A percentile compares a stretch with the other conserved stretches of the same genome.
phyloP scores from a whole-genome alignment of 2,888 invertebrate species.

The Spisula solida region DNA sequence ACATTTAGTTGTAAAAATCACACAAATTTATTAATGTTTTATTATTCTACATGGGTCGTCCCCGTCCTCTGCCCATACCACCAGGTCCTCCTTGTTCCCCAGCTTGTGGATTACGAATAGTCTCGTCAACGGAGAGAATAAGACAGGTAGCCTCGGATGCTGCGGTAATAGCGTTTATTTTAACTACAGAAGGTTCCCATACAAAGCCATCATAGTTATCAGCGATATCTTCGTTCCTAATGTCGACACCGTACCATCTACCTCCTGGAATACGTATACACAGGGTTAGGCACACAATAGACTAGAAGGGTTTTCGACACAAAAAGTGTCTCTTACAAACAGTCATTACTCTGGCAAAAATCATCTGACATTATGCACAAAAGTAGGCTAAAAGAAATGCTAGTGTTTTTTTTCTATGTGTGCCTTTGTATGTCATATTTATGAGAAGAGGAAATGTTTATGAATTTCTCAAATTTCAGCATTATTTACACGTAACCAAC shows the following conservation, averaged over 20 bases:
- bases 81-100: constrained; percentile 75
- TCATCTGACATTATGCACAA: too few species aligned
- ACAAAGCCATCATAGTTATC: constrained; percentile 98
- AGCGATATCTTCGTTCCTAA: constrained; percentile 96
- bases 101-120: constrained; percentile 91
- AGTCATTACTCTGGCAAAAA: too few species aligned
- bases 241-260: constrained; percentile 98
- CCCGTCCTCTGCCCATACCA: constrained; percentile 81
- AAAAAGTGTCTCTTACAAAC: too few species aligned
- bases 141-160: constrained; percentile 98
- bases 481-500: too few species aligned
- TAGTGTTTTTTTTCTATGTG: too few species aligned
- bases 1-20: constrained; percentile 37
- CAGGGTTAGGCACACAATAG: too few species aligned
- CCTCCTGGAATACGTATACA: constrained; percentile 89
- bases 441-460: too few species aligned
- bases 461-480: too few species aligned
- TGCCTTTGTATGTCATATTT: too few species aligned
- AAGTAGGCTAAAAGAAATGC: too few species aligned
- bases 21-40: constrained; percentile 14
- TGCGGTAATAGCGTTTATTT: constrained; percentile 98
- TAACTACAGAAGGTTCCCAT: constrained; percentile 99
- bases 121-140: constrained; percentile 98
- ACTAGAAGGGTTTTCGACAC: too few species aligned
- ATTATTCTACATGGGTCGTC: constrained; percentile 82